Evolutionary conservation across 2,888 invertebrate species (phyloP).

Genomic region (Leucophora obtusa): DNA sequence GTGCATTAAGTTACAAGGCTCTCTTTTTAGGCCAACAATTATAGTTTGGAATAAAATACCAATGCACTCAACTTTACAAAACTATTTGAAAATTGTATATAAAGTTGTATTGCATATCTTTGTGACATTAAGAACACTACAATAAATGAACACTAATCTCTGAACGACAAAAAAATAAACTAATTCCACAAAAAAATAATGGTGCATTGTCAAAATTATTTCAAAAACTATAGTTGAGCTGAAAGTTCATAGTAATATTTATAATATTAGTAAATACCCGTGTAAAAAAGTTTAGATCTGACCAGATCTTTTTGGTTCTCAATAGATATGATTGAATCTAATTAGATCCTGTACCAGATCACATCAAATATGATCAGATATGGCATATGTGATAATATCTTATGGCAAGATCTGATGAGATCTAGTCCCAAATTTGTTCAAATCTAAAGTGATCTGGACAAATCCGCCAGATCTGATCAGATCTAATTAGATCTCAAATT

Average conservation of each 20-base stretch:
- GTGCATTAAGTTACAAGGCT: not conserved
- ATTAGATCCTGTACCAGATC: too few relatives aligned
- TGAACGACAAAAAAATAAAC: not conserved
- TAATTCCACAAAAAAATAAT: not conserved
- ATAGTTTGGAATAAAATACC: not conserved
- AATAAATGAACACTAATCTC: constrained; percentile 5
- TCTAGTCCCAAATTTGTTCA: too few relatives aligned
- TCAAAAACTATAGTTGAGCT: not conserved
- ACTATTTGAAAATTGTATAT: not conserved
- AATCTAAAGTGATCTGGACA: too few relatives aligned
- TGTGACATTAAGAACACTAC: not conserved
- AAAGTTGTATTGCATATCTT: not conserved
- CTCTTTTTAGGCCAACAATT: not conserved
- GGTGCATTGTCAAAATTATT: not conserved
- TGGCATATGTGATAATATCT: too few relatives aligned
- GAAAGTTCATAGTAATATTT: not conserved
- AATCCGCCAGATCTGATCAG: too few relatives aligned
- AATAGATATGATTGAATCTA: too few relatives aligned
- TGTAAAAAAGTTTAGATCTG: too few relatives aligned
- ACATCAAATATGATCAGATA: too few relatives aligned
- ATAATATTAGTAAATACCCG: too few relatives aligned
- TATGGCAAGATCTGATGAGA: too few relatives aligned
- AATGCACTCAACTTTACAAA: not conserved
- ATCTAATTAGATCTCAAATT: too few relatives aligned
- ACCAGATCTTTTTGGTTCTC: too few relatives aligned